phyloP scores from a whole-genome alignment of 2,113 vertebrate genomes.

The Macquaria australasica region DNA sequence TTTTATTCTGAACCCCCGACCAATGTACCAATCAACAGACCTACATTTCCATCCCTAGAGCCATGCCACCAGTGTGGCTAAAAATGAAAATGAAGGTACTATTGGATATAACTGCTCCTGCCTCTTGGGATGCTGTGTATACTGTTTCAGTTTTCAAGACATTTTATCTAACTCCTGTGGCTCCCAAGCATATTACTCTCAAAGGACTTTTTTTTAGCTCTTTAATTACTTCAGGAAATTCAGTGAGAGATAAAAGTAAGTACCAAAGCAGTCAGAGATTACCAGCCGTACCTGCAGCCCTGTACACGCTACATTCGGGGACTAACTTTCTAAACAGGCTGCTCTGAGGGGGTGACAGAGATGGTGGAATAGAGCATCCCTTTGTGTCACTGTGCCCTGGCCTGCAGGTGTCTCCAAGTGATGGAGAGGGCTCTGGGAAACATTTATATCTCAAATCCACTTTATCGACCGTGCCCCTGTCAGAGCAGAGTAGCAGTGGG shows the following conservation, averaged over 20 bases:
- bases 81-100: constrained; percentile 11
- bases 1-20: not conserved
- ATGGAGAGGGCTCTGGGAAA: constrained; percentile 80
- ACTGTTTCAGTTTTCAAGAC: constrained; percentile 49
- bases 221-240: constrained; percentile 65
- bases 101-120: constrained; percentile 37
- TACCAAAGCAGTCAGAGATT: constrained; percentile 56
- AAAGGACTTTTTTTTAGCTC: constrained; percentile 43
- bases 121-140: constrained; percentile 35
- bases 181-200: constrained; percentile 45
- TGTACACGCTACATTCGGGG: constrained; percentile 6
- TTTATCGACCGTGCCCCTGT: constrained; percentile 81
- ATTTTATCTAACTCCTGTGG: constrained; percentile 59
- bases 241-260: constrained; percentile 62
- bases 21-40: not conserved
- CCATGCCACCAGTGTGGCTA: not conserved
- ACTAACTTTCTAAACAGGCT: constrained; percentile 49
- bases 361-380: constrained; percentile 46
- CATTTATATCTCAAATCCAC: constrained; percentile 84
- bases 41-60: not conserved
- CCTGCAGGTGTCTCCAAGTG: constrained; percentile 76
- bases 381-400: constrained; percentile 59
- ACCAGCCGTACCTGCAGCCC: constrained; percentile 31
- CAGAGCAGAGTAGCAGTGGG: constrained; percentile 64
- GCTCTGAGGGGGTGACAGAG: constrained; percentile 53